Evolutionary conservation across 1,140 invertebrate genomes (phyloP), one percentile per base, ranked within the genome.

Genomic region (Vanessa atalanta): DNA sequence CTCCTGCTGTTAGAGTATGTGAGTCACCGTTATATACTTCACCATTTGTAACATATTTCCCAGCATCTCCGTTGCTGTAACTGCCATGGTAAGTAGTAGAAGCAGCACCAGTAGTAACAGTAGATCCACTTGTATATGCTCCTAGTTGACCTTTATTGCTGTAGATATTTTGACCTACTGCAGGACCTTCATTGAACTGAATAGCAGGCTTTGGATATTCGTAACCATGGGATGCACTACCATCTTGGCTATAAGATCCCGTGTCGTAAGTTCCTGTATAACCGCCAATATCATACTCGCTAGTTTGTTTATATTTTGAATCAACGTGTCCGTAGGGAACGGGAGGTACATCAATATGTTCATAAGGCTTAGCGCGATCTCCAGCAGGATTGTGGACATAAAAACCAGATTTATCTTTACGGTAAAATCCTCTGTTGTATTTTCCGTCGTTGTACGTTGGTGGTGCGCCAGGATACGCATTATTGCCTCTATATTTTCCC

Each of bases 1-100:
- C 91, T 57, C 92, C 93, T 7, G 92, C 90, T n/a, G 91, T 90
- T 43, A 93, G 79, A 63, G 85, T 85, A 67, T 93, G 93, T 13
- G 89, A 85, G 6, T 82, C 85, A 4, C 90, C 89, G 51, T 85
- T 88, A 64, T 88, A 88, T 26, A 75, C 78, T 69, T 83, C 86
- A 8, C 81, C 76, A 65, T 86, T 83, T n/a, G 73, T 83, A 7
- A 89, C 76, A 64, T 91, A 88, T n/a, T 83, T 81, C 14, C 83
- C 87, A 26, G 79, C 81, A 67, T 87, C 84, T 9, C 77, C 81
- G 51, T 72, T 81, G 72, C 78, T 84, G 15, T 81, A 81, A 60
- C 70, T 76, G 31, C 73, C 73, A 11, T 79, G 73, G 63, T 72
- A 81, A 31, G 66, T 81, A 48, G 64, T 77, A 26, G 63, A 70